Evolutionary conservation across 2,113 vertebrate species (phyloP).

Genomic region (Nycticryphes semicollaris): DNA sequence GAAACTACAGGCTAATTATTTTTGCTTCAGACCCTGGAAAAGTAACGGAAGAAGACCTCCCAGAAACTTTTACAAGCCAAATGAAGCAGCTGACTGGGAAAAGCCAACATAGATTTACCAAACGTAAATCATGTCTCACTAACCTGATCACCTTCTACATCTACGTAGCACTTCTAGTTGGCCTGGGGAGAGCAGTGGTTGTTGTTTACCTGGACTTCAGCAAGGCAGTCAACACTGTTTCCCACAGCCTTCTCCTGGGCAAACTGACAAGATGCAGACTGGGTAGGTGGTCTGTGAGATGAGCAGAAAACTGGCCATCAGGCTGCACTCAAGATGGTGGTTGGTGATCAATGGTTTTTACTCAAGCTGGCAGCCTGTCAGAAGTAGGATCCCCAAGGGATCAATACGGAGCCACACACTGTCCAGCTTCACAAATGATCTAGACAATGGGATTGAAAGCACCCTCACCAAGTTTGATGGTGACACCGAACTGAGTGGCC

Average conservation of each 20-base stretch:
- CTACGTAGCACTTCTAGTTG: not conserved
- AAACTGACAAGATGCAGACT: not conserved
- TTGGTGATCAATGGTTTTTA: not conserved
- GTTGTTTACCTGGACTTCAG: not conserved
- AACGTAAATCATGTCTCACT: not conserved
- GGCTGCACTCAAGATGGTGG: not conserved
- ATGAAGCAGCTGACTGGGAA: not conserved
- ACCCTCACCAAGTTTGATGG: not conserved
- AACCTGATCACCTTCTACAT: not conserved
- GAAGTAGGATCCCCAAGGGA: not conserved
- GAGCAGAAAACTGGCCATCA: not conserved
- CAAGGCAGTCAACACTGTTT: not conserved
- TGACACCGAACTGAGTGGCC: not conserved
- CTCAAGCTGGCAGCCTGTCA: not conserved
- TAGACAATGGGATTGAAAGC: not conserved
- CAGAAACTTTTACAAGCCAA: not conserved
- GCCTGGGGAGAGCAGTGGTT: not conserved
- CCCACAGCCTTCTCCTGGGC: not conserved
- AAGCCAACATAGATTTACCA: not conserved
- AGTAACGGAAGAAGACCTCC: not conserved
- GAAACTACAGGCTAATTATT: not conserved
- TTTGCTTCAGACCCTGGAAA: not conserved
- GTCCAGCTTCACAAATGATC: not conserved
- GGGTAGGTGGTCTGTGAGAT: not conserved
- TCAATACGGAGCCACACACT: rapidly evolving